These are phyloP conservation scores for Actinostola sp. DNA, from an alignment of 92 coral and sea anemone genomes.

Conservation along the genomic window DNA sequence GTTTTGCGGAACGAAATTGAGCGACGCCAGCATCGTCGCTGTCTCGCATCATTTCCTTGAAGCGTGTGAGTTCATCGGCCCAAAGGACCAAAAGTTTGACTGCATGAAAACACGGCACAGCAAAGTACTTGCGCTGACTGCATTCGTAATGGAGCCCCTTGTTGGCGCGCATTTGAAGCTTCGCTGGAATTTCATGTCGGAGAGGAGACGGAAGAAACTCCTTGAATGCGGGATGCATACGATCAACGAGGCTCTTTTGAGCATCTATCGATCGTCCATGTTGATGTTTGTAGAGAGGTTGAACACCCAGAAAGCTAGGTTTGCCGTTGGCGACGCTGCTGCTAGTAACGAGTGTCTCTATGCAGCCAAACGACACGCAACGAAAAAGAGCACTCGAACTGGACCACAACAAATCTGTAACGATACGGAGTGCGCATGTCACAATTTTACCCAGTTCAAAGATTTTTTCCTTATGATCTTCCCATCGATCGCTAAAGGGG, in stretches of 20 bases:
- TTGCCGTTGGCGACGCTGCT: background rate
- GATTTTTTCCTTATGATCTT: background rate
- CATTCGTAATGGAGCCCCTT: slow-evolving; percentile 9
- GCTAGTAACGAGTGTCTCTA: too few species aligned
- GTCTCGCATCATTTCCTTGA: slow-evolving; percentile 9
- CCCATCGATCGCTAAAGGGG: background rate
- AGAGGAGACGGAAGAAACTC: slow-evolving; percentile 1
- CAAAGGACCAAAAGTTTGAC: slow-evolving; percentile 3
- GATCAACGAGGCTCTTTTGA: slow-evolving; percentile 9
- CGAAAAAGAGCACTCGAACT: background rate
- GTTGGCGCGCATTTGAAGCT: slow-evolving; percentile 11
- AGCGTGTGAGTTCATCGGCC: slow-evolving; percentile 2
- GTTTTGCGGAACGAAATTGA: background rate
- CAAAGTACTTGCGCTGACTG: slow-evolving; percentile 1
- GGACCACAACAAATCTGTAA: slow-evolving; percentile 13
- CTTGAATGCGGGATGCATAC: slow-evolving; percentile 3
- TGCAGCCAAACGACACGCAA: background rate
- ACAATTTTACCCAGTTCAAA: slow-evolving; percentile 16
- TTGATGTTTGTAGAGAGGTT: background rate
- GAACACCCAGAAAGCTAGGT: background rate
- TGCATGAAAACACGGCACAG: too few species aligned
- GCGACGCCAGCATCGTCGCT: slow-evolving; percentile 1
- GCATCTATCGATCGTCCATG: background rate
- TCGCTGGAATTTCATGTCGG: slow-evolving; percentile 25
- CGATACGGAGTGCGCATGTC: slow-evolving; percentile 26